Evolutionary conservation across 2,797 vertebrate genomes (phyloP), one percentile per base, ranked within the genome.

Genomic region (Stomatorhinus walkeri): DNA sequence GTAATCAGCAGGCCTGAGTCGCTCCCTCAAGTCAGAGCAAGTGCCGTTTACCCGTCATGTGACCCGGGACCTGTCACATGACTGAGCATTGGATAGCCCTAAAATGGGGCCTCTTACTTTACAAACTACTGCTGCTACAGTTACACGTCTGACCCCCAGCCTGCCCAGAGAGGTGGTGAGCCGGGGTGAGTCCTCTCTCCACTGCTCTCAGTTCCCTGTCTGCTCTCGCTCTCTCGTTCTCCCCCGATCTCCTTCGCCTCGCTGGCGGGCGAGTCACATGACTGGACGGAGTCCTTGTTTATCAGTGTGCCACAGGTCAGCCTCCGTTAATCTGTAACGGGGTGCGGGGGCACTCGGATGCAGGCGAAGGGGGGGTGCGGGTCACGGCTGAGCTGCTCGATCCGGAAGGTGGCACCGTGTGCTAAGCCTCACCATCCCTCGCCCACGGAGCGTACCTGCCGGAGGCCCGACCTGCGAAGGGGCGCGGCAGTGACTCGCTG

Each of bases 271-370:
- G n/a, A 28, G 49, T 56, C 49, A 86, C 28, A 16, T 54, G 85
- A 52, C 52, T 54, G 85, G 85, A 86, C 28, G 85, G 22, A 48
- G 81, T 22, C 85, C 85, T 56, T 32, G 2, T 54, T 86, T 52
- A 86, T 86, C 49, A 54, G n/a, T 86, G 85, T 56, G 51, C 85
- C 52, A 56, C 28, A 86, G 49, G 49, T 54, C 28, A 56, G 32
- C 85, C 49, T 24, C 85, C 49, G 28, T 86, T 86, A 86, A 86
- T 86, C 85, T 86, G 48, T 86, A 86, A 56, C 49, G 14, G 49
- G 12, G 14, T 4, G 14, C 24, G 5, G 28, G 32, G 14, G 24
- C 28, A 22, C 22, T 8, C 14, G 14, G 51, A 54, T 1, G 24
- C 6, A 36, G 14, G 16, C 16, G 1, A 81, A 10, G 36, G 16